Evolutionary conservation across 2,888 invertebrate species (phyloP).

Genomic region (Leptopilina myrica): DNA sequence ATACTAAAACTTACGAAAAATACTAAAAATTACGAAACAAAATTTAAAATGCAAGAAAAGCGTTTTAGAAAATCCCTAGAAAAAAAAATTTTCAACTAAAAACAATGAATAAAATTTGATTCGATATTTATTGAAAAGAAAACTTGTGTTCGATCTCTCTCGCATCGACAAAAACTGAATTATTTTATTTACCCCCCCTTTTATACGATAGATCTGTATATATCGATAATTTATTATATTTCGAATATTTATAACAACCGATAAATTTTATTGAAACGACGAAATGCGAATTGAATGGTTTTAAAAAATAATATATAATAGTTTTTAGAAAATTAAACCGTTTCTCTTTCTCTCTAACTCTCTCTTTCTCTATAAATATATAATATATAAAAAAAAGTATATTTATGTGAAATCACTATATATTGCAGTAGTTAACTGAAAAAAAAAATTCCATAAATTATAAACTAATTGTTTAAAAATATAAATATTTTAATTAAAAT

Average conservation of each 20-base stretch:
- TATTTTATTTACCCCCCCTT: not conserved
- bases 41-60: not conserved
- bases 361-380: not conserved
- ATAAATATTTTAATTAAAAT: not conserved
- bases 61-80: not conserved
- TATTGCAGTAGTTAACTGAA: not conserved
- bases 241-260: constrained; percentile 12
- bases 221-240: constrained; percentile 19
- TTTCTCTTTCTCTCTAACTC: not conserved
- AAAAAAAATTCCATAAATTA: not conserved
- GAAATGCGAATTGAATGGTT: constrained; percentile 3
- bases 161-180: not conserved
- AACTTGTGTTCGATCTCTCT: not conserved
- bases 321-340: not conserved
- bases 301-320: not conserved
- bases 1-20: no score
- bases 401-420: constrained; percentile 3
- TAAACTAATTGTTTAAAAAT: not conserved
- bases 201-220: not conserved
- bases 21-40: not conserved
- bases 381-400: not conserved
- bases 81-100: not conserved
- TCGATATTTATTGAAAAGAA: not conserved
- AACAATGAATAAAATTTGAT: not conserved
- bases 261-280: not conserved